phyloP scores from a whole-genome alignment of 2,113 vertebrate species.

The Psettodes erumei region DNA sequence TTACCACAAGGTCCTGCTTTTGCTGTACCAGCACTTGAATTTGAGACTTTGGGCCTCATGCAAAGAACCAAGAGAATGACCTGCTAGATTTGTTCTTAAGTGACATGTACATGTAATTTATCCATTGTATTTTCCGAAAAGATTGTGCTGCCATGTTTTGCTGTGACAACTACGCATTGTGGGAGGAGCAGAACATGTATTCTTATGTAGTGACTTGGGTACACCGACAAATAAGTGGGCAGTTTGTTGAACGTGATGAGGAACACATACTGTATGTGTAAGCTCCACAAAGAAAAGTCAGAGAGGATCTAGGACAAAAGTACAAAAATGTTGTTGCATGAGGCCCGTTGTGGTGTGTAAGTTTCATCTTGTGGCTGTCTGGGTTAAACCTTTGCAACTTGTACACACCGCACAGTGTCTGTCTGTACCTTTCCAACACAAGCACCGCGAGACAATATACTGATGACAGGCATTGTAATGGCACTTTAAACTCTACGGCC shows the following conservation, averaged over 20 bases:
- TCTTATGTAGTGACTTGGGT: neutral
- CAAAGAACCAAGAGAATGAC: slow-evolving; percentile 20
- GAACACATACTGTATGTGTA: neutral
- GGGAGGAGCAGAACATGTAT: too few relatives aligned
- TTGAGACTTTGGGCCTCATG: slow-evolving; percentile 21
- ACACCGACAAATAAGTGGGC: too few relatives aligned
- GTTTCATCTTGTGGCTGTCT: slow-evolving; percentile 28
- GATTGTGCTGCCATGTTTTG: neutral
- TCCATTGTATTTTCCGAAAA: neutral
- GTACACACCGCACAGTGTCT: slow-evolving; percentile 1
- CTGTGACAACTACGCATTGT: neutral
- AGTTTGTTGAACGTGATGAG: neutral
- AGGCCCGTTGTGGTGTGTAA: slow-evolving; percentile 10
- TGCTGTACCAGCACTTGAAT: slow-evolving; percentile 23
- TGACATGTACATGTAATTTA: neutral
- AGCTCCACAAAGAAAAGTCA: neutral
- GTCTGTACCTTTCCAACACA: slow-evolving; percentile 6
- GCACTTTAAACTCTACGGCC: slow-evolving; percentile 70
- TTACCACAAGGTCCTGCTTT: neutral
- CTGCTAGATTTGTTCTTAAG: neutral
- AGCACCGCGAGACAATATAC: slow-evolving; percentile 51
- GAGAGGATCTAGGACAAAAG: neutral
- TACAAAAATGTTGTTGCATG: slow-evolving; percentile 31
- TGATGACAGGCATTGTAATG: slow-evolving; percentile 66
- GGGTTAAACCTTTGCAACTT: slow-evolving; percentile 1